Conservation (phyloP, 2,113 vertebrate species). For the Isurus oxyrinchus region DNA sequence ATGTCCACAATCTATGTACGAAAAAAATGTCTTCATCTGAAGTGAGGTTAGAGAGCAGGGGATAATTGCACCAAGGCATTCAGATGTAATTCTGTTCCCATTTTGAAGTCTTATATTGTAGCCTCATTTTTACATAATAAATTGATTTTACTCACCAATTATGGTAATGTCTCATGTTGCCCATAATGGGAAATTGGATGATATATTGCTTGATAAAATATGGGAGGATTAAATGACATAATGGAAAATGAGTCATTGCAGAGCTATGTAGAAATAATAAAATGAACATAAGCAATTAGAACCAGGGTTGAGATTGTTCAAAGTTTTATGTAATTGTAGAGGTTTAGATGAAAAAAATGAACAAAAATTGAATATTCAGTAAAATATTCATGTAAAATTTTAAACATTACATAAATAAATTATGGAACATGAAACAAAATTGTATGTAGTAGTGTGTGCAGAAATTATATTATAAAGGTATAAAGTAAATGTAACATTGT, state of each 20-base stretch:
- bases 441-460: neutral
- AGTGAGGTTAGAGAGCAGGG: neutral
- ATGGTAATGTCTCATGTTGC: neutral
- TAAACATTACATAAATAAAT: neutral
- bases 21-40: neutral
- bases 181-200: neutral
- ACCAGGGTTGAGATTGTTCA: neutral
- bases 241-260: neutral
- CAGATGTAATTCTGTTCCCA: neutral
- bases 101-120: neutral
- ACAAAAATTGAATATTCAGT: neutral
- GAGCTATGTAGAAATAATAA: neutral
- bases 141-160: neutral
- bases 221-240: neutral
- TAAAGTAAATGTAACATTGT: neutral
- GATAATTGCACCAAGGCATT: conserved; percentile 6
- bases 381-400: neutral
- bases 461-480: neutral
- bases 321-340: neutral
- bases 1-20: too few relatives aligned
- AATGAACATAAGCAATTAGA: neutral
- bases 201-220: neutral
- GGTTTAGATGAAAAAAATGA: neutral
- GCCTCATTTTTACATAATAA: neutral
- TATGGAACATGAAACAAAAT: neutral